A percentile compares a stretch with the other conserved stretches of the same genome.
Evolutionary conservation across 1,140 invertebrate genomes (phyloP).

Genomic region (Mizuhopecten yessoensis): DNA sequence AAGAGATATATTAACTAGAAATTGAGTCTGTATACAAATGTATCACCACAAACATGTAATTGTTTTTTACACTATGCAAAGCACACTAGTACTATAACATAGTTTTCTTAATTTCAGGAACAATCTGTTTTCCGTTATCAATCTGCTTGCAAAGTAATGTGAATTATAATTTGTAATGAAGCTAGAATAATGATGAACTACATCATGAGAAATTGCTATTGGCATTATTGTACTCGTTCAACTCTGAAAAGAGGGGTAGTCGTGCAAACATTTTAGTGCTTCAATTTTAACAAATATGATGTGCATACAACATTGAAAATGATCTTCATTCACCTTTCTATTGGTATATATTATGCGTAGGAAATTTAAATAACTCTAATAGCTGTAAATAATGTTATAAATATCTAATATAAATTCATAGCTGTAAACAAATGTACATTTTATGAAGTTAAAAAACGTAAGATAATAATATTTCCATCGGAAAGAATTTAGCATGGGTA

Average conservation of each 20-base stretch:
- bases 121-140: too few species aligned
- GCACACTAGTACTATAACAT: too few species aligned
- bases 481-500: background rate
- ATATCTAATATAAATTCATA: slow-evolving; percentile 17
- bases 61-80: too few species aligned
- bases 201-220: background rate
- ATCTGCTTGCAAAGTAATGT: too few species aligned
- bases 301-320: too few species aligned
- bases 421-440: background rate
- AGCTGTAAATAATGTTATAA: background rate
- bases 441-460: background rate
- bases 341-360: too few species aligned
- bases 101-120: too few species aligned
- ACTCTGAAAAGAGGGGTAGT: background rate
- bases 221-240: background rate
- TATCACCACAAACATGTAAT: too few species aligned
- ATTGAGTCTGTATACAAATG: too few species aligned
- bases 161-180: too few species aligned
- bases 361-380: background rate
- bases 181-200: too few species aligned
- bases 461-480: background rate
- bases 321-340: background rate
- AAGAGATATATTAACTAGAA: too few species aligned
- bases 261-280: background rate
- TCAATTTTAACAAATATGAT: background rate